Percentiles rank a stretch among this genome's conserved stretches.
Evolutionary conservation across 92 coral and sea anemone genomes (phyloP).

Genomic region (Parazoanthus darwini): DNA sequence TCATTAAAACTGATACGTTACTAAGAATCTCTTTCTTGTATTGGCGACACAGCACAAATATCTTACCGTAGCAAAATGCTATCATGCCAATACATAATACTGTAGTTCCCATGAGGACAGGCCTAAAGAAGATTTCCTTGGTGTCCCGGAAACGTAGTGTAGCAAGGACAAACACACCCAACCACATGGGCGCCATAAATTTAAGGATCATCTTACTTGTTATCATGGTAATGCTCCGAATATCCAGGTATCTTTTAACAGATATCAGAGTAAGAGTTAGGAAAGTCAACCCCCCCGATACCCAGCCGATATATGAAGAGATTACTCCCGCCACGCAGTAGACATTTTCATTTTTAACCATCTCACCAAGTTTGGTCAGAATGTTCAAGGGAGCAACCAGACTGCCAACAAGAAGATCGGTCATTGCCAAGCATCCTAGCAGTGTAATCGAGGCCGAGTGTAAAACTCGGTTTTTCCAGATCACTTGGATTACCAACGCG

Average conservation of each 20-base stretch:
- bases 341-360: neutral
- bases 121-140: neutral
- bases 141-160: no score
- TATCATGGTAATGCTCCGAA: neutral
- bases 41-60: neutral
- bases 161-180: neutral
- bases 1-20: neutral
- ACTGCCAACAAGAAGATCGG: neutral
- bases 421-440: neutral
- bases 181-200: neutral
- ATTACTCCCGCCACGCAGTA: no score
- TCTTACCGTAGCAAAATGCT: neutral
- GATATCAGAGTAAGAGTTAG: neutral
- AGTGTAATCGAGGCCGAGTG: neutral
- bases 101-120: neutral
- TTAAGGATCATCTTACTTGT: neutral
- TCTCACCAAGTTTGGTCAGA: neutral
- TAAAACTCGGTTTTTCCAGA: conserved; percentile 1
- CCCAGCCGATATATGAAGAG: neutral
- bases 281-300: neutral
- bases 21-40: neutral
- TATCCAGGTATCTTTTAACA: neutral
- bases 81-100: neutral
- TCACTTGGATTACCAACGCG: neutral
- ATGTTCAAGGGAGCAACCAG: neutral